These are phyloP conservation scores for Xestia rhomboidea DNA, from an alignment of 2,888 invertebrate species.

Conservation along the genomic window DNA sequence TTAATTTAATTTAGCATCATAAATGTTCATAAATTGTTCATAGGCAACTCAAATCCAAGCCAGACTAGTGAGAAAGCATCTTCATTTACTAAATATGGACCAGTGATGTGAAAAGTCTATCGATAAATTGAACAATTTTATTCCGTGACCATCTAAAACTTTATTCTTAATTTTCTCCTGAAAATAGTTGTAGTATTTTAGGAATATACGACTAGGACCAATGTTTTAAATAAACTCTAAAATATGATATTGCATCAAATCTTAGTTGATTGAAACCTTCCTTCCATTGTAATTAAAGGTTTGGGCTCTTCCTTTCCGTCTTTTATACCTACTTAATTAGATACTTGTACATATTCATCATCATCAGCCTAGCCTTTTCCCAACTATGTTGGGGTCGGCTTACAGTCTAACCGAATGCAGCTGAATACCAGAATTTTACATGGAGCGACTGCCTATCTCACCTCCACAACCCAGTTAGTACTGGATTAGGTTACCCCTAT, in stretches of 20 bases:
- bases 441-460: too few species aligned
- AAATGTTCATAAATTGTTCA: background rate
- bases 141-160: background rate
- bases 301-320: background rate
- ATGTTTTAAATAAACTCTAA: background rate
- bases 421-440: too few species aligned
- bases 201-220: background rate
- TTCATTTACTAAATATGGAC: slow-evolving; percentile 66
- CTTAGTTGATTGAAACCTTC: too few species aligned
- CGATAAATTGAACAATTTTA: slow-evolving; percentile 22
- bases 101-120: slow-evolving; percentile 47
- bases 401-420: too few species aligned
- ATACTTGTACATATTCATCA: background rate
- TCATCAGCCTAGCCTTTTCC: too few species aligned
- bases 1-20: too few species aligned
- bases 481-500: too few species aligned
- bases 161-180: background rate
- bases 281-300: background rate
- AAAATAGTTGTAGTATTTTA: background rate
- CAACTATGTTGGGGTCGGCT: too few species aligned
- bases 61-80: slow-evolving; percentile 57
- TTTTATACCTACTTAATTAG: background rate
- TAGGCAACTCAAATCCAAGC: background rate
- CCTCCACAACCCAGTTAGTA: too few species aligned
- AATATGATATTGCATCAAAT: background rate